These are phyloP conservation scores for Plestiodon gilberti DNA, from an alignment of 2,113 vertebrate species.

Conservation along the genomic window DNA sequence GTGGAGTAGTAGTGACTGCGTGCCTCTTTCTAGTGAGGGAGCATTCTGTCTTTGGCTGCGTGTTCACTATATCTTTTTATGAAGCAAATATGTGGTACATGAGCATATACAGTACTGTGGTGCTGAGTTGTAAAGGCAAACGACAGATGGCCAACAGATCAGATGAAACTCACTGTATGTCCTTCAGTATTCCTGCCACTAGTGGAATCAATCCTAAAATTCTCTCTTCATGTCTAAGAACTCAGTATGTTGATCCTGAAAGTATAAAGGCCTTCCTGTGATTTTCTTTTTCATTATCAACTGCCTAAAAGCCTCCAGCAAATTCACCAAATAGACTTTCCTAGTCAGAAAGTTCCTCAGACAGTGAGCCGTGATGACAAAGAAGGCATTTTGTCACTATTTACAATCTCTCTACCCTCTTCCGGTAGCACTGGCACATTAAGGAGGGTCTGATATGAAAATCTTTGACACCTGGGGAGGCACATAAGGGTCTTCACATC, in stretches of 20 bases:
- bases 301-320: background rate
- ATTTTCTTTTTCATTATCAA: background rate
- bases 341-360: no score
- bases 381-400: no score
- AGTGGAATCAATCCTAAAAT: background rate
- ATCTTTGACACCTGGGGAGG: background rate
- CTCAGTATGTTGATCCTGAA: background rate
- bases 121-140: conserved; percentile 17
- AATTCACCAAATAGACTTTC: no score
- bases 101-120: background rate
- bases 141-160: background rate
- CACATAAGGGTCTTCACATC: background rate
- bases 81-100: fast-evolving
- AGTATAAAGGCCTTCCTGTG: background rate
- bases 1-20: background rate
- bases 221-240: conserved; percentile 1
- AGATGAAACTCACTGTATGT: background rate
- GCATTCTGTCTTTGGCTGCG: background rate
- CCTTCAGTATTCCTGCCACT: background rate
- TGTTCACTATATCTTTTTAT: background rate
- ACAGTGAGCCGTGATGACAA: no score
- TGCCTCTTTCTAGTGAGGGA: conserved; percentile 8
- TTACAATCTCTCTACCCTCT: no score
- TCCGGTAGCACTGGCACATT: background rate
- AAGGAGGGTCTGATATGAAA: background rate